phyloP scores from a whole-genome alignment of 2,113 vertebrate species.

The Meriones unguiculatus region DNA sequence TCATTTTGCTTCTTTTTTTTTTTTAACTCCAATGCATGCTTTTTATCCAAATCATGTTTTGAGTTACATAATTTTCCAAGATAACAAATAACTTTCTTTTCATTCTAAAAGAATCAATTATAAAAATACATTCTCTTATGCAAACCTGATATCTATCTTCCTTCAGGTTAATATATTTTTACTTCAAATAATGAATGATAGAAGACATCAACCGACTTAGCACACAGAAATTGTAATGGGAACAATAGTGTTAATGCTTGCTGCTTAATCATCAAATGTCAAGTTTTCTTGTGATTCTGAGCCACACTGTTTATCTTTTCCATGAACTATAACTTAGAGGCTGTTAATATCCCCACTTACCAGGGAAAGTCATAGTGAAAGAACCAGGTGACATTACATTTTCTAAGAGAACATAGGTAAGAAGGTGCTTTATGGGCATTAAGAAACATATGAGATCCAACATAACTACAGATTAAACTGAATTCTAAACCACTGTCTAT shows the following conservation, averaged over 20 bases:
- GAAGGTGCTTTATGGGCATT: background rate
- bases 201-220: background rate
- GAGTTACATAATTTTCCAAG: background rate
- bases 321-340: background rate
- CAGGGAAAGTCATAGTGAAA: background rate
- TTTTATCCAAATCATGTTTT: background rate
- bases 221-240: background rate
- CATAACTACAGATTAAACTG: background rate
- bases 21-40: background rate
- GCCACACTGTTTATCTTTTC: background rate
- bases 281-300: background rate
- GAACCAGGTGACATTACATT: background rate
- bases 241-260: background rate
- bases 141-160: slow-evolving; percentile 7
- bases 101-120: background rate
- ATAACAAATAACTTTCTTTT: background rate
- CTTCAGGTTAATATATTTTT: background rate
- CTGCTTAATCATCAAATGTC: background rate
- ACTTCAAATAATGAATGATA: background rate
- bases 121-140: background rate
- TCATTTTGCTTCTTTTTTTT: background rate
- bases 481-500: background rate
- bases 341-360: background rate
- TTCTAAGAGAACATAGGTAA: background rate
- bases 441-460: background rate